Evolutionary conservation across 2,113 vertebrate species (phyloP), one percentile per base, ranked within the genome.

Genomic region (Tinamus guttatus): DNA sequence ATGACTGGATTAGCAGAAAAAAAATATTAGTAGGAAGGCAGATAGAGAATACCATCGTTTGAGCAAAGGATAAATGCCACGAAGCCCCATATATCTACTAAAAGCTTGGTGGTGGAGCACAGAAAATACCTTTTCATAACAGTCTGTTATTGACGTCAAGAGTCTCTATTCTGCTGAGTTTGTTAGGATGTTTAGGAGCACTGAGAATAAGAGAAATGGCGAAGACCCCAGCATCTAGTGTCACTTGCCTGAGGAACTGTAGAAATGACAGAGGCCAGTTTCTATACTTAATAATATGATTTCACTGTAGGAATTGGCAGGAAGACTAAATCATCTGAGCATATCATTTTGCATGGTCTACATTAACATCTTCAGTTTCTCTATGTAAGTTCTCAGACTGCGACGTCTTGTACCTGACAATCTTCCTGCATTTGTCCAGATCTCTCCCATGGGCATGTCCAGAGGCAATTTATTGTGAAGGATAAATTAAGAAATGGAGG

Each of bases 1-100:
- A 65, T 93, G 47, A 69, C 59, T 54, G 60, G 60, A 75, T 96
- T 79, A 84, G 51, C 9, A 4, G 30, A 87, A 21, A 84, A 84
- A 85, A 85, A 68, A 64, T 47, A 1, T 81, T 54, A 43, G 6
- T 18, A 79, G 25, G 17, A 24, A 81, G 38, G 22, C 27, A 82
- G 32, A 60, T 5, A 82, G 40, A 69, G 14, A 32, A 38, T 54
- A 58, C 11, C 6, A 52, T 9, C 6, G 3, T 73, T 75, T 62
- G 40, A 62, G 25, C 68, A 63, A 71, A 79, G 63, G 28, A 68
- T 2, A 75, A 76, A 90, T 3, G 1, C 3, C 89, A 13, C 45
- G 45, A 54, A 89, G 20, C n/a, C 21, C 14, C 47, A 1, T 14
- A 36, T 3, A 17, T 81, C 80, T 83, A 13, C 45, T 41, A 20